Evolutionary conservation across 1,140 invertebrate genomes (phyloP).

Genomic region (Listronotus bonariensis): DNA sequence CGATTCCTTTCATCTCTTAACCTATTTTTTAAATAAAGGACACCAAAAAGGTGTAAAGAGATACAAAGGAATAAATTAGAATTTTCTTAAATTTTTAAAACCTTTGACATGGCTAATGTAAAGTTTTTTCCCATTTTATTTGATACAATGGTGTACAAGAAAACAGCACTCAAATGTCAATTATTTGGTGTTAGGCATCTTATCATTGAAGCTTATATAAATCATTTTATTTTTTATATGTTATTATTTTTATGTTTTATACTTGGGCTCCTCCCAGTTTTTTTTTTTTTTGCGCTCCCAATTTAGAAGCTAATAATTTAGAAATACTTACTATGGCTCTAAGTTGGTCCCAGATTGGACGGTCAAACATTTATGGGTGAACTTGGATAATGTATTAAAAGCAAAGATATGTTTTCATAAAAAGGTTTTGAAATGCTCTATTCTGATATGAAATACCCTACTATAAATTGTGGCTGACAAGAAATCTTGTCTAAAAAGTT

Average conservation of each 20-base stretch:
- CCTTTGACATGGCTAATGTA: slow-evolving; percentile 17
- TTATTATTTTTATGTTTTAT: slow-evolving; percentile 17
- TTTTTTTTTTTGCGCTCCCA: no score
- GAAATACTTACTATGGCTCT: no score
- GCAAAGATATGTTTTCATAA: no score
- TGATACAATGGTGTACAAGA: slow-evolving; percentile 26
- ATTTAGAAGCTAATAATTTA: no score
- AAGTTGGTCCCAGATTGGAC: no score
- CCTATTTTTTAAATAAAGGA: not conserved
- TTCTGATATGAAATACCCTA: no score
- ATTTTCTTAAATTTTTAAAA: not conserved
- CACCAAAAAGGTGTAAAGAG: not conserved
- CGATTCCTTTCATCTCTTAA: not conserved
- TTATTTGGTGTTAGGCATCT: slow-evolving; percentile 45
- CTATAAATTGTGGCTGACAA: no score
- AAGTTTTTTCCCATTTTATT: slow-evolving; percentile 30
- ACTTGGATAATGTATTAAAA: no score
- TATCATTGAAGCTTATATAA: slow-evolving; percentile 2
- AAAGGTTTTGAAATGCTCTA: no score
- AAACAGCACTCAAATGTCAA: slow-evolving; percentile 47
- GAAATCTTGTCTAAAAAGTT: no score
- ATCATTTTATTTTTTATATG: slow-evolving; percentile 1
- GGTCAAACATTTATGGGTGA: no score
- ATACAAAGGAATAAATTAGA: not conserved
- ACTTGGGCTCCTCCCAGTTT: no score